Evolutionary conservation across 1,140 invertebrate species (phyloP).

Genomic region (Globodera rostochiensis): DNA sequence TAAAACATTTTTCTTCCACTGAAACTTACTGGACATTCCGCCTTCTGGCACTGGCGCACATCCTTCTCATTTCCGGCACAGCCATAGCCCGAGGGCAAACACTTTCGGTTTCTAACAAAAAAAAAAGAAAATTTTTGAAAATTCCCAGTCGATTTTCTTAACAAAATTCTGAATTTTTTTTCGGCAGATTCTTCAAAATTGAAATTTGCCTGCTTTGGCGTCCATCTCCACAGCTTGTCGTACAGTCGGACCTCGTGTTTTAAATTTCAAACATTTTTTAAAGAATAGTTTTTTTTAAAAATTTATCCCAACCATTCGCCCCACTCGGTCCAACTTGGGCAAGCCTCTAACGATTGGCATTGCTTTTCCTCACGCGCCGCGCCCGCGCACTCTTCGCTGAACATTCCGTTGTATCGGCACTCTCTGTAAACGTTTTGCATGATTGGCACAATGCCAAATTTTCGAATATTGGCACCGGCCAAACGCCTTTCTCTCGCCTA

Average conservation of each 20-base stretch:
- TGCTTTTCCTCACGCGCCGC: not conserved
- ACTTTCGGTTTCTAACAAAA: constrained; percentile 3
- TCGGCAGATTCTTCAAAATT: not conserved
- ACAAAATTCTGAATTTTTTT: not conserved
- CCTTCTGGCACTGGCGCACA: constrained; percentile 3
- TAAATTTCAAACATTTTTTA: not conserved
- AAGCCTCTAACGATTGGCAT: constrained; percentile 1
- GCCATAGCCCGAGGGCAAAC: constrained; percentile 3
- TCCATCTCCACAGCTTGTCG: constrained; percentile 11
- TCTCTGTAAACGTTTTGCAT: constrained; percentile 1
- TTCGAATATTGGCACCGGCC: too few species aligned
- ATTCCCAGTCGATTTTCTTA: not conserved
- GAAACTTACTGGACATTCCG: not conserved
- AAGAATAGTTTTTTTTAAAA: constrained; percentile 11
- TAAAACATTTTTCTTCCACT: not conserved
- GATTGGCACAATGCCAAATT: not conserved
- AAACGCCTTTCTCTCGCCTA: not conserved
- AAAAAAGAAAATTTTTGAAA: not conserved
- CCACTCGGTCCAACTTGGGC: constrained; percentile 22
- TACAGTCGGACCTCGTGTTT: constrained; percentile 20
- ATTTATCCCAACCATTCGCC: constrained; percentile 5
- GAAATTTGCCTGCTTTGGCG: not conserved
- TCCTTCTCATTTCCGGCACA: constrained; percentile 15
- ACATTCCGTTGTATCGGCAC: constrained; percentile 5
- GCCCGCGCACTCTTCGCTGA: constrained; percentile 4